Percentiles rank a stretch among this genome's conserved stretches.
Evolutionary conservation across 1,140 invertebrate genomes (phyloP).

Genomic region (Drosophila mayri): DNA sequence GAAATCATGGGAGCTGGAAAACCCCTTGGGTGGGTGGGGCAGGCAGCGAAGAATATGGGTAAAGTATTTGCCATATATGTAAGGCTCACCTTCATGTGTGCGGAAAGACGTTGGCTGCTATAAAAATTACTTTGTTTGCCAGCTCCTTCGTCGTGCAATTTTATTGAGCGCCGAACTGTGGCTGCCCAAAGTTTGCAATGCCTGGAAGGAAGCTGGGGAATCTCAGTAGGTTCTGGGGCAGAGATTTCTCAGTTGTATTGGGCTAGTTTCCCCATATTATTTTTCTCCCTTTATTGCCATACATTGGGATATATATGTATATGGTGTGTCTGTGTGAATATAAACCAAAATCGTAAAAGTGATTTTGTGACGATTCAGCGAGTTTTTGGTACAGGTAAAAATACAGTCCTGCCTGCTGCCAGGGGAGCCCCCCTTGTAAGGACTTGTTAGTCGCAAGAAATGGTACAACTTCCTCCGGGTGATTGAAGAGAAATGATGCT

Average conservation of each 20-base stretch:
- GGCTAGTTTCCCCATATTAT: conserved; percentile 63
- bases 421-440: not conserved
- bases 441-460: conserved; percentile 24
- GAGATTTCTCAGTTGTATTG: conserved; percentile 79
- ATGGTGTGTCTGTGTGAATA: conserved; percentile 35
- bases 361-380: conserved; percentile 81
- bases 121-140: conserved; percentile 83
- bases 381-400: conserved; percentile 44
- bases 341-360: conserved; percentile 82
- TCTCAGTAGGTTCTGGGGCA: conserved; percentile 31
- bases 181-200: conserved; percentile 65
- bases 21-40: conserved; percentile 28
- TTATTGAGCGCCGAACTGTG: conserved; percentile 70
- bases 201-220: conserved; percentile 31
- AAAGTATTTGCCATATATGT: conserved; percentile 43
- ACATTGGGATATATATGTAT: conserved; percentile 2
- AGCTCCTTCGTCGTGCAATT: conserved; percentile 67
- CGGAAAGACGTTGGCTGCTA: conserved; percentile 49
- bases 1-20: conserved; percentile 38
- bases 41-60: conserved; percentile 53
- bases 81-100: conserved; percentile 20
- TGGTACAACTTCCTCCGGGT: conserved; percentile 26
- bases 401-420: conserved; percentile 26
- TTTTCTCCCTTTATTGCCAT: conserved; percentile 37
- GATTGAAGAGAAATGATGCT: conserved; percentile 32